phyloP scores from a whole-genome alignment of 2,797 vertebrate genomes.

The Sciaenops ocellatus region DNA sequence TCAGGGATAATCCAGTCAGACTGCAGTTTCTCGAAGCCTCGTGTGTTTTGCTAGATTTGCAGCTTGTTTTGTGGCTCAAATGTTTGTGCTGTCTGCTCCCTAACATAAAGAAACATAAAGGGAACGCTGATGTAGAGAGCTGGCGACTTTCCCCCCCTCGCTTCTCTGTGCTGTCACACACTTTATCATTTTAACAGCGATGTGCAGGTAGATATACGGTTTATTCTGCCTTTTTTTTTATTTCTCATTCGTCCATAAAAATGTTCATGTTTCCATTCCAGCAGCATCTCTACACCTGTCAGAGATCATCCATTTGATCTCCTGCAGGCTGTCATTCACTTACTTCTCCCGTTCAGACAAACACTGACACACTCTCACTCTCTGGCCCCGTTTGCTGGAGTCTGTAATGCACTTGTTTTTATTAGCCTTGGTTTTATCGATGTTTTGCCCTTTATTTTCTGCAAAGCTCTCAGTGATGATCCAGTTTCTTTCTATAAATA shows the following conservation, averaged over 20 bases:
- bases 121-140: conserved; percentile 16
- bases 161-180: conserved; percentile 6
- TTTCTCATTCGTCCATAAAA: conserved; percentile 13
- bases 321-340: conserved; percentile 32
- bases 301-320: conserved; percentile 40
- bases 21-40: conserved; percentile 45
- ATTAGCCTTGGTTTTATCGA: conserved; percentile 36
- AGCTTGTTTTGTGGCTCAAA: conserved; percentile 43
- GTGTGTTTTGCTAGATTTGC: conserved; percentile 30
- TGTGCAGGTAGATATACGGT: conserved; percentile 1
- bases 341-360: conserved; percentile 4
- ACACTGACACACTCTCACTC: conserved; percentile 4
- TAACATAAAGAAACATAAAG: conserved; percentile 30
- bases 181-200: conserved; percentile 11
- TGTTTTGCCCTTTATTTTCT: conserved; percentile 34
- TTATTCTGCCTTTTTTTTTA: conserved; percentile 6
- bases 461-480: conserved; percentile 16
- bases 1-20: conserved; percentile 58
- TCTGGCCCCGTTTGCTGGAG: conserved; percentile 7
- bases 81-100: neutral
- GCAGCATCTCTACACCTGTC: conserved; percentile 27
- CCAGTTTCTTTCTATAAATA: conserved; percentile 39
- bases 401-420: conserved; percentile 33
- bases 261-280: conserved; percentile 22
- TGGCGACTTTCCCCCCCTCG: conserved; percentile 10